phyloP scores from a whole-genome alignment of 2,113 vertebrate species.

The Sapayoa aenigma region DNA sequence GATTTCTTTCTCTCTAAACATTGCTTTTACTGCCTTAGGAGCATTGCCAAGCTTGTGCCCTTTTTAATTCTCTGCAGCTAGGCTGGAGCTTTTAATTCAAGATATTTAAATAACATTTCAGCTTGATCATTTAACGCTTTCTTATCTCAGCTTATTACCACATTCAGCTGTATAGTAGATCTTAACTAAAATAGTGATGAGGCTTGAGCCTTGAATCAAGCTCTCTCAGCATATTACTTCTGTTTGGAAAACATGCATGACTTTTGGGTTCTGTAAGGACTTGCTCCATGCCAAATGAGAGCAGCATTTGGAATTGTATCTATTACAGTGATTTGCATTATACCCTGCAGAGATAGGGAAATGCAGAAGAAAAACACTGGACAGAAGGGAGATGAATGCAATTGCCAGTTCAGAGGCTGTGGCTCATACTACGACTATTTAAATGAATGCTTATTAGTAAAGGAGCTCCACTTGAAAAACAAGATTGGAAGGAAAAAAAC shows the following conservation, averaged over 20 bases:
- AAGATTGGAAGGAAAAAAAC: background rate
- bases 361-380: background rate
- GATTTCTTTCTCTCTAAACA: slow-evolving; percentile 56
- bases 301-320: background rate
- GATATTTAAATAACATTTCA: slow-evolving; percentile 47
- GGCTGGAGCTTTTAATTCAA: slow-evolving; percentile 40
- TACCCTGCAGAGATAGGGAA: background rate
- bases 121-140: slow-evolving; percentile 35
- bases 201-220: background rate
- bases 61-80: slow-evolving; percentile 49
- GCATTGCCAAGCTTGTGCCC: slow-evolving; percentile 42
- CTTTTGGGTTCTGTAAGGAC: background rate
- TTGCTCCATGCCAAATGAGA: background rate
- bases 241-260: background rate
- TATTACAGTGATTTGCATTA: background rate
- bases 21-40: slow-evolving; percentile 43
- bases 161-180: background rate
- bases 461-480: slow-evolving; percentile 17
- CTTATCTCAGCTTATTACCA: background rate
- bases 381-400: background rate
- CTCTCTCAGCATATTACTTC: background rate
- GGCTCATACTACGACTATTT: background rate
- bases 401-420: background rate
- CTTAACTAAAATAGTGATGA: background rate
- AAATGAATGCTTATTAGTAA: background rate